A percentile compares a stretch with the other conserved stretches of the same genome.
These are phyloP conservation scores for Mustela lutreola DNA, from an alignment of 2,113 vertebrate genomes.

Conservation along the genomic window DNA sequence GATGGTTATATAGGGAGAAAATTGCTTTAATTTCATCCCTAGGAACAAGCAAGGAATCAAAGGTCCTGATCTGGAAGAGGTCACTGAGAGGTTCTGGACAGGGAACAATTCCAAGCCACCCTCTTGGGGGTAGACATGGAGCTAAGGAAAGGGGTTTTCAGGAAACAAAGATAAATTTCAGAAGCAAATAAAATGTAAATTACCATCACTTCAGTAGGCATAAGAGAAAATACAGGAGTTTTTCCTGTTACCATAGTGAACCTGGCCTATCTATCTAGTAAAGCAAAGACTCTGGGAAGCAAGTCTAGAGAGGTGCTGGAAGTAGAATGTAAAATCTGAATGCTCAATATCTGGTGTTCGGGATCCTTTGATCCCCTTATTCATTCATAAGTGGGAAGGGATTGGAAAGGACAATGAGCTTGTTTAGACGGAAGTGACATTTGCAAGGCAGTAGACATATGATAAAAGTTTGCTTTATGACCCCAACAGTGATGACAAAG, in stretches of 20 bases:
- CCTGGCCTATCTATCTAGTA: neutral
- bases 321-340: no score
- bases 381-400: accelerated
- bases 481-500: neutral
- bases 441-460: neutral
- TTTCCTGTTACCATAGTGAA: neutral
- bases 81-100: no score
- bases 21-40: neutral
- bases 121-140: neutral
- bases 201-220: neutral
- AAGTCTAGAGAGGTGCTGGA: accelerated
- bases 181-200: neutral
- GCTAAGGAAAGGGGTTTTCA: neutral
- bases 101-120: neutral
- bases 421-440: neutral
- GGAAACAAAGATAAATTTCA: neutral
- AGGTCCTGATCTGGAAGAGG: neutral
- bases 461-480: neutral
- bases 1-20: neutral
- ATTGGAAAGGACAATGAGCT: accelerated
- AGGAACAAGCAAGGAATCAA: neutral
- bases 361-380: neutral
- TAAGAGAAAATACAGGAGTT: neutral
- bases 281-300: neutral
- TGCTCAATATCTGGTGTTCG: accelerated